Conservation (phyloP, 2,797 vertebrate species). For the Antennarius maculatus region DNA sequence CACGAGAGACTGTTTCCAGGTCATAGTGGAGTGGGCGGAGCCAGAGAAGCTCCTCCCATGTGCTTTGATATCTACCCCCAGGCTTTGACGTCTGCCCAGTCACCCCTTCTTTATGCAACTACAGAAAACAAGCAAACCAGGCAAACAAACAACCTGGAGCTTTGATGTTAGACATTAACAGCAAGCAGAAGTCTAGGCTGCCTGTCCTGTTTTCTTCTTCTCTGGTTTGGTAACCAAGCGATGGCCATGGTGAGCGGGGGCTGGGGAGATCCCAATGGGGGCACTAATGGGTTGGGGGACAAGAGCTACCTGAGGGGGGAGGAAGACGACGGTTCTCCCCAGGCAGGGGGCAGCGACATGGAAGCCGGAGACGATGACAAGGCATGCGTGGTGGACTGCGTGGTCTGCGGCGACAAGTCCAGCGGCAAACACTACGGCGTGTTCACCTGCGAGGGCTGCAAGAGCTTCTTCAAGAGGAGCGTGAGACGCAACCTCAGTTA, state of each 20-base stretch:
- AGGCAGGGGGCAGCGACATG: constrained; percentile 89
- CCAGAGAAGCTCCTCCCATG: constrained; percentile 40
- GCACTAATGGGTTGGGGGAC: constrained; percentile 87
- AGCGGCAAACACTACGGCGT: constrained; percentile 95
- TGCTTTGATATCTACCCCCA: constrained; percentile 7
- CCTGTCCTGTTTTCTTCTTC: constrained; percentile 57
- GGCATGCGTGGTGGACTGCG: constrained; percentile 91
- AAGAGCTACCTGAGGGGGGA: constrained; percentile 88
- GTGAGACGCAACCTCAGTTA: constrained; percentile 93
- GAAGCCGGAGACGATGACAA: constrained; percentile 91
- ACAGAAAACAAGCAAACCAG: neutral
- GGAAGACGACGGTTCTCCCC: constrained; percentile 88
- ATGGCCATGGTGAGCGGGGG: constrained; percentile 97
- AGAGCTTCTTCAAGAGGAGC: constrained; percentile 96
- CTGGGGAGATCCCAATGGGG: constrained; percentile 92
- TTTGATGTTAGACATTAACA: constrained; percentile 63
- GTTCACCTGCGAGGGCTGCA: constrained; percentile 95
- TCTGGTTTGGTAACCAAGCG: constrained; percentile 77
- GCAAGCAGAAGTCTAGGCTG: constrained; percentile 60
- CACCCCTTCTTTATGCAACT: too few relatives aligned
- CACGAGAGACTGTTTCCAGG: constrained; percentile 73
- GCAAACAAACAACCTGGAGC: constrained; percentile 8
- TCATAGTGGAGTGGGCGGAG: constrained; percentile 79
- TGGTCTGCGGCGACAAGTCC: constrained; percentile 93
- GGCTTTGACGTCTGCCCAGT: constrained; percentile 34